These are phyloP conservation scores for Falco novaeseelandiae DNA, from an alignment of 2,797 vertebrate species.

Conservation along the genomic window DNA sequence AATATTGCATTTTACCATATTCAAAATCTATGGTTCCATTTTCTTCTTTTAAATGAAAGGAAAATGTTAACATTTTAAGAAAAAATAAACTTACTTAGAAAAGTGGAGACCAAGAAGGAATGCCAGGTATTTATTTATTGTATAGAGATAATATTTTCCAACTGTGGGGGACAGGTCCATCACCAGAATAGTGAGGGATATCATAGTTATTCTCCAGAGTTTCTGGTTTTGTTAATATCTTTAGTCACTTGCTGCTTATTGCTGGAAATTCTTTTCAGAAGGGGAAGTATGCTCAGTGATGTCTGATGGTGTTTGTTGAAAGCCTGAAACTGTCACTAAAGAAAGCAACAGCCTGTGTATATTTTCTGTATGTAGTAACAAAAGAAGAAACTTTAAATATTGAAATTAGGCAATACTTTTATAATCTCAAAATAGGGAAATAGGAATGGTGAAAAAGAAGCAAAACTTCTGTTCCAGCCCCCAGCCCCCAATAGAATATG, in stretches of 20 bases:
- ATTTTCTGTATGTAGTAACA: neutral
- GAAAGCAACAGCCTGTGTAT: neutral
- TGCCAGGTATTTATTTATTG: neutral
- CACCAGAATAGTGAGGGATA: neutral
- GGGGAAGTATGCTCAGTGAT: neutral
- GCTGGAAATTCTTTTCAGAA: neutral
- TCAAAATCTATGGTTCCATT: neutral
- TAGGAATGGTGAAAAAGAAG: neutral
- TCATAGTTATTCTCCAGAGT: neutral
- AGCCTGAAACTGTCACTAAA: neutral
- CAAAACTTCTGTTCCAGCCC: neutral
- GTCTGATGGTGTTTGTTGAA: neutral
- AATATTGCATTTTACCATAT: neutral
- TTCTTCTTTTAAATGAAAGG: neutral
- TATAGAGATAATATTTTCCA: neutral
- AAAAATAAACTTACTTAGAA: neutral
- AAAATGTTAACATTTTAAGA: neutral
- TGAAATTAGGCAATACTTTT: neutral
- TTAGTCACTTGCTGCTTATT: neutral
- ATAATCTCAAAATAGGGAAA: neutral
- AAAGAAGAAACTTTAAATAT: neutral
- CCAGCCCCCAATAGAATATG: fast-evolving
- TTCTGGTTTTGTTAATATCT: neutral
- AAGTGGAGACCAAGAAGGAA: neutral
- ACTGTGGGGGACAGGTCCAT: neutral